These are phyloP conservation scores for Drosophila subobscura DNA, from an alignment of 1,140 invertebrate species.

Conservation along the genomic window DNA sequence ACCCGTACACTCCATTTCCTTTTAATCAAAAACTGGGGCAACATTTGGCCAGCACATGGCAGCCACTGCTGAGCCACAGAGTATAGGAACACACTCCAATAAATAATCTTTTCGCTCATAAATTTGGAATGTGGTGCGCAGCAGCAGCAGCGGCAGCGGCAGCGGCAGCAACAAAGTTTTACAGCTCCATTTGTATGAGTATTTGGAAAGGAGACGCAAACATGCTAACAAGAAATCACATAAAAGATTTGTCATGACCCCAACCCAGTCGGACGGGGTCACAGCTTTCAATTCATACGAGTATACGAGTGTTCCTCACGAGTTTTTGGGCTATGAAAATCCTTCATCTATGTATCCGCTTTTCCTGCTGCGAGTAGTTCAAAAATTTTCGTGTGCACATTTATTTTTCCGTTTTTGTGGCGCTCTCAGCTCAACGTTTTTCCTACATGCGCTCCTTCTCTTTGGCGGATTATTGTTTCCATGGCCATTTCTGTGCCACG, in stretches of 20 bases:
- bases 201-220: conserved; percentile 25
- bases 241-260: conserved; percentile 72
- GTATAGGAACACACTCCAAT: conserved; percentile 46
- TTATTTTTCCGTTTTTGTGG: conserved; percentile 42
- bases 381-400: conserved; percentile 48
- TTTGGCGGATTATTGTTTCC: conserved; percentile 19
- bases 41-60: conserved; percentile 54
- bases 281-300: conserved; percentile 54
- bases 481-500: conserved; percentile 5
- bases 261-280: conserved; percentile 1
- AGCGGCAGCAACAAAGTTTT: conserved; percentile 51
- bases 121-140: conserved; percentile 66
- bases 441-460: conserved; percentile 8
- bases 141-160: conserved; percentile 19
- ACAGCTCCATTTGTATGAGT: conserved; percentile 53
- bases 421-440: conserved; percentile 1
- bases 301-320: conserved; percentile 13
- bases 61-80: conserved; percentile 1
- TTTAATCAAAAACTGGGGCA: conserved; percentile 11
- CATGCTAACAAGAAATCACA: conserved; percentile 67
- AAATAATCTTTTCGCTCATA: conserved; percentile 79
- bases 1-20: no score
- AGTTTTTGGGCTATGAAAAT: no score
- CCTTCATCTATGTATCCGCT: conserved; percentile 3
- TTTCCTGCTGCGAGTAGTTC: conserved; percentile 41